phyloP scores from a whole-genome alignment of 2,888 invertebrate species.

The Meloe dianella region DNA sequence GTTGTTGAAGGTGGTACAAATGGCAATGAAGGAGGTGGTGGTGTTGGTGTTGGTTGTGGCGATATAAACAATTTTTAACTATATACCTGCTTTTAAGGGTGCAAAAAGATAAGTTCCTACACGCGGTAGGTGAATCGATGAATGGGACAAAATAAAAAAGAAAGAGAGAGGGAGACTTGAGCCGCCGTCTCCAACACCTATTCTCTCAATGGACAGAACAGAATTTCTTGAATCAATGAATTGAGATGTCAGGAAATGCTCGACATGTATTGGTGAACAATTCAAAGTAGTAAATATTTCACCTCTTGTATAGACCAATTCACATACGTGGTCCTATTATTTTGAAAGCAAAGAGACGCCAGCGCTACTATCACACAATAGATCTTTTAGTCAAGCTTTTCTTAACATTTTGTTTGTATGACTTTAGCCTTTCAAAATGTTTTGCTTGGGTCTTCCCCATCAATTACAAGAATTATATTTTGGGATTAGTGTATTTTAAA shows the following conservation, averaged over 20 bases:
- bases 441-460: slow-evolving; percentile 32
- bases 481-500: neutral
- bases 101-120: slow-evolving; percentile 51
- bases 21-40: neutral
- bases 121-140: slow-evolving; percentile 64
- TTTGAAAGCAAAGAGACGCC: slow-evolving; percentile 48
- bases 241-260: slow-evolving; percentile 56
- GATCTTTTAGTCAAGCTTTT: slow-evolving; percentile 15
- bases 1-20: slow-evolving; percentile 22
- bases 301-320: slow-evolving; percentile 43
- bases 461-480: slow-evolving; percentile 7
- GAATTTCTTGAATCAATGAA: slow-evolving; percentile 38
- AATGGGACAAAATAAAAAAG: slow-evolving; percentile 52
- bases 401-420: slow-evolving; percentile 34
- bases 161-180: slow-evolving; percentile 51
- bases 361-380: slow-evolving; percentile 44
- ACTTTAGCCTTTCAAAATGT: slow-evolving; percentile 32
- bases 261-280: slow-evolving; percentile 52
- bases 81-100: slow-evolving; percentile 23
- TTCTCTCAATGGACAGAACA: slow-evolving; percentile 24
- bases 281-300: slow-evolving; percentile 54
- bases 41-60: neutral
- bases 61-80: neutral
- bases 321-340: slow-evolving; percentile 27
- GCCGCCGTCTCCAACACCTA: slow-evolving; percentile 60